Conservation (phyloP, 1,140 invertebrate species). For the Formica exsecta region DNA sequence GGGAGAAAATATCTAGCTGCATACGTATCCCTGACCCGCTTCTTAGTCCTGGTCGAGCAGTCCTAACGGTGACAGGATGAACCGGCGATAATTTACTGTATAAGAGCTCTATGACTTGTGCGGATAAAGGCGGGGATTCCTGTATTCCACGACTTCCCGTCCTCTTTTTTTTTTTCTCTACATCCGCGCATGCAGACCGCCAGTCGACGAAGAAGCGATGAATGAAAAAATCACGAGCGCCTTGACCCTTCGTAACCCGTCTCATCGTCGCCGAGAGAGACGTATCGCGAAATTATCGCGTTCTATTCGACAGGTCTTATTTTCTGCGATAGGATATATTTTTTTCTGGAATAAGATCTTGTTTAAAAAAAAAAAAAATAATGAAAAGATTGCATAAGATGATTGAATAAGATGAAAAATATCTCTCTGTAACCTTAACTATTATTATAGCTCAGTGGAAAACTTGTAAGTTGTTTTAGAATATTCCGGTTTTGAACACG, state of each 20-base stretch:
- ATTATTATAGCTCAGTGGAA: neutral
- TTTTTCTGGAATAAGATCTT: neutral
- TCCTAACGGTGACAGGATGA: neutral
- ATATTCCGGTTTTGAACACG: too few relatives aligned
- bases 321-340: neutral
- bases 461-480: too few relatives aligned
- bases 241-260: constrained; percentile 56
- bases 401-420: neutral
- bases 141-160: constrained; percentile 54
- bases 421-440: neutral
- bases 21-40: constrained; percentile 22
- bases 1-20: neutral
- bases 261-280: constrained; percentile 7
- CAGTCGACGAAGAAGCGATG: constrained; percentile 31
- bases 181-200: neutral
- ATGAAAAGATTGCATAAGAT: neutral
- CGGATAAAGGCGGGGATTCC: constrained; percentile 34
- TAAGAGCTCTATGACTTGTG: neutral
- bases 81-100: neutral
- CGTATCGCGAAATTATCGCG: constrained; percentile 17
- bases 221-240: constrained; percentile 59
- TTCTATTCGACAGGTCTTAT: neutral
- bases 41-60: constrained; percentile 22
- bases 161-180: constrained; percentile 14
- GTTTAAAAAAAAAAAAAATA: too few relatives aligned